Evolutionary conservation across 2,888 invertebrate genomes (phyloP).

Genomic region (Dioctria rufipes): DNA sequence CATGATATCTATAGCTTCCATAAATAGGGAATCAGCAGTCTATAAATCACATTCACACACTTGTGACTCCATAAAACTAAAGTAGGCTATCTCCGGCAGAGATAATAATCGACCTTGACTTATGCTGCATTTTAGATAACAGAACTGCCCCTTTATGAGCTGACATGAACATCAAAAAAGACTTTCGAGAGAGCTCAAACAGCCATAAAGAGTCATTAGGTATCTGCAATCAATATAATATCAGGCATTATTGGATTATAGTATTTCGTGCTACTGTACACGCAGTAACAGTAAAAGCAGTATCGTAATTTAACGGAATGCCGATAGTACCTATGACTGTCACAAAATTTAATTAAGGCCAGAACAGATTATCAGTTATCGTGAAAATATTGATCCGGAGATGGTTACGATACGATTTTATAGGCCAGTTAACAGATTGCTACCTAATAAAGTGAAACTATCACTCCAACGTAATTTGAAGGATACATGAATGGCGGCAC

Average conservation of each 20-base stretch:
- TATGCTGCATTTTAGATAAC: conserved; percentile 38
- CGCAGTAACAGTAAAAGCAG: conserved; percentile 3
- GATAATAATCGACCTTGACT: conserved; percentile 43
- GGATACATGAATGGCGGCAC: no score
- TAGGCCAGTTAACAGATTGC: conserved; percentile 15
- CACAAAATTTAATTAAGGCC: conserved; percentile 49
- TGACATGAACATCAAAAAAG: conserved; percentile 42
- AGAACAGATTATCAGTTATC: conserved; percentile 35
- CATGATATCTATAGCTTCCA: not conserved
- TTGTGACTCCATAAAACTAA: conserved; percentile 30
- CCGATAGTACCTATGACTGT: conserved; percentile 25
- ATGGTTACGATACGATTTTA: conserved; percentile 9
- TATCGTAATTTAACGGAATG: not conserved
- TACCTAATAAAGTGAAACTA: conserved; percentile 10
- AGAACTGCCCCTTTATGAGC: conserved; percentile 34
- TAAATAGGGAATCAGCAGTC: conserved; percentile 12
- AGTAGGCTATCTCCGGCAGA: conserved; percentile 27
- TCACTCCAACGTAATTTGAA: no score
- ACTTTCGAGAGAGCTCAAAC: conserved; percentile 30
- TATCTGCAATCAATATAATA: conserved; percentile 40
- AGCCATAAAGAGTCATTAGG: conserved; percentile 34
- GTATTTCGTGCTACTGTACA: not conserved
- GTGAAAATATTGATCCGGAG: conserved; percentile 32
- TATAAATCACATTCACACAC: conserved; percentile 26
- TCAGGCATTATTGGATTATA: conserved; percentile 36